A percentile compares a stretch with the other conserved stretches of the same genome.
These are phyloP conservation scores for Acanthopleura granulata DNA, from an alignment of 2,888 invertebrate genomes.

Conservation along the genomic window DNA sequence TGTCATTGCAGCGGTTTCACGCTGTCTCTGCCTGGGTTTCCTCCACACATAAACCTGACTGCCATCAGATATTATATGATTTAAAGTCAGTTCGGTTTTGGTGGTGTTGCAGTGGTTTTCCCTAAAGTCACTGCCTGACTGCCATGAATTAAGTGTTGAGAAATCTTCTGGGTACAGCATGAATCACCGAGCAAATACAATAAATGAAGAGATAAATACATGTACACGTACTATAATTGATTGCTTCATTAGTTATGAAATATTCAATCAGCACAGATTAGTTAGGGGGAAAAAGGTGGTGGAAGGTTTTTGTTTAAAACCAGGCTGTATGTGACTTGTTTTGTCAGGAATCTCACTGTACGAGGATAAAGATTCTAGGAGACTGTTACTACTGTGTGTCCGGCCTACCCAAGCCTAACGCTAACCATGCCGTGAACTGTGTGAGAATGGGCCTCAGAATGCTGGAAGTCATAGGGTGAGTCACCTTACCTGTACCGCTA, in stretches of 20 bases:
- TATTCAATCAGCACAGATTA: neutral
- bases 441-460: slow-evolving; percentile 71
- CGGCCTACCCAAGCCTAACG: slow-evolving; percentile 68
- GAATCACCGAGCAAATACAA: too few species aligned
- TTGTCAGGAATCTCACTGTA: slow-evolving; percentile 69
- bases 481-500: neutral
- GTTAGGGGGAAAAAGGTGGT: neutral
- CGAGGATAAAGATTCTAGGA: slow-evolving; percentile 71
- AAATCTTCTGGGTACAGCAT: too few species aligned
- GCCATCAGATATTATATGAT: too few species aligned
- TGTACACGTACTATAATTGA: neutral
- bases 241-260: neutral
- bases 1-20: too few species aligned
- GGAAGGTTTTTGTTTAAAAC: neutral
- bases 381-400: slow-evolving; percentile 72
- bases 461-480: slow-evolving; percentile 71
- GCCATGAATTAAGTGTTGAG: too few species aligned
- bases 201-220: too few species aligned
- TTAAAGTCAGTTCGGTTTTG: too few species aligned
- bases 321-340: slow-evolving; percentile 1
- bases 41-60: too few species aligned
- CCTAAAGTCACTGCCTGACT: too few species aligned
- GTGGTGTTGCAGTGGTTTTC: too few species aligned
- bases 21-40: too few species aligned
- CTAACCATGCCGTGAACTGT: slow-evolving; percentile 70